Percentiles rank a stretch among this genome's conserved stretches.
These are phyloP conservation scores for Takifugu flavidus DNA, from an alignment of 2,113 vertebrate genomes.

Conservation along the genomic window DNA sequence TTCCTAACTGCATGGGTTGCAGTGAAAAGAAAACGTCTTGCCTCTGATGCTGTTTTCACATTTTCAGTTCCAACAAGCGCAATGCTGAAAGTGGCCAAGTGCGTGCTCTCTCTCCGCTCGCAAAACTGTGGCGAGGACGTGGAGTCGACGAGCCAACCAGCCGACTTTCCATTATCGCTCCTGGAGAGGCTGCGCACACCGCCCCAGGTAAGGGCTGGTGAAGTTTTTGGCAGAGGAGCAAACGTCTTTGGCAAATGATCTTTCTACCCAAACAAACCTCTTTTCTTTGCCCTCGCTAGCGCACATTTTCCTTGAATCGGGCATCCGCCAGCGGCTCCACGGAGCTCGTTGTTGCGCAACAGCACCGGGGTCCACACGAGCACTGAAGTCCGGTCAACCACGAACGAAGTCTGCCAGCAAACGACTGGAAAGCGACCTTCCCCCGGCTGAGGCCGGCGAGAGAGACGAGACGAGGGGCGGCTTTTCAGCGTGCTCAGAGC, in stretches of 20 bases:
- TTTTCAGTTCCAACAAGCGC: conserved; percentile 12
- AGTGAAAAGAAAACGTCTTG: conserved; percentile 2
- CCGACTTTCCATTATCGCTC: conserved; percentile 23
- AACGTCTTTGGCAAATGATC: conserved; percentile 47
- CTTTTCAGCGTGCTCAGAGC: conserved; percentile 26
- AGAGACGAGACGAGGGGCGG: conserved; percentile 21
- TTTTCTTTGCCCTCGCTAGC: conserved; percentile 41
- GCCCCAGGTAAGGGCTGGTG: conserved; percentile 46
- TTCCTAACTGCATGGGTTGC: conserved; percentile 20
- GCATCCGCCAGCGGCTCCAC: conserved; percentile 50
- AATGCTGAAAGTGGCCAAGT: not conserved
- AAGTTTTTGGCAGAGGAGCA: conserved; percentile 40
- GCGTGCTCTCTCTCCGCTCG: conserved; percentile 11
- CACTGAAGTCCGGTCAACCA: too few species aligned
- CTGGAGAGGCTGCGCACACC: not conserved
- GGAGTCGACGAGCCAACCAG: conserved; percentile 11
- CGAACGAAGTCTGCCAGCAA: too few species aligned
- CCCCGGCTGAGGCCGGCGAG: conserved; percentile 37
- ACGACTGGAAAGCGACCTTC: too few species aligned
- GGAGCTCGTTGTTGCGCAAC: conserved; percentile 50
- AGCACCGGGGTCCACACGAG: not conserved
- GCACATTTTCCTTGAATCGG: conserved; percentile 27
- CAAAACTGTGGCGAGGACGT: conserved; percentile 21
- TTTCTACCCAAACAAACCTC: conserved; percentile 50
- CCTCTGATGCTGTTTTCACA: conserved; percentile 6